Evolutionary conservation across 2,797 vertebrate genomes (phyloP).

Genomic region (Paguma larvata): DNA sequence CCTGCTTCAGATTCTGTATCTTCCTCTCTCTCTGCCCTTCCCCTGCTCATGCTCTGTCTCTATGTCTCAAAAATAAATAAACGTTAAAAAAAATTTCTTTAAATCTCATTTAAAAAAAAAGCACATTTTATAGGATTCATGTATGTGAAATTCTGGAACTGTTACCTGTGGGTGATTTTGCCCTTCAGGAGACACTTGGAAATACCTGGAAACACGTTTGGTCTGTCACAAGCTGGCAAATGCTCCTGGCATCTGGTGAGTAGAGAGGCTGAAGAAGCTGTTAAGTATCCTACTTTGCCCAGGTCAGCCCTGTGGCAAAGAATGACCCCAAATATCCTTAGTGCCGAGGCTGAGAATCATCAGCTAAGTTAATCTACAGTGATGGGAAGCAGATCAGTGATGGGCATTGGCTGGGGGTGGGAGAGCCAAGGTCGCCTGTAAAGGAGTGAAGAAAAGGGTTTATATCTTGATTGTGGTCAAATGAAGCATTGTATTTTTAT

Average conservation of each 20-base stretch:
- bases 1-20: too few relatives aligned
- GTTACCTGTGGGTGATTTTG: not conserved
- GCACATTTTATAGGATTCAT: not conserved
- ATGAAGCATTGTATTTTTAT: not conserved
- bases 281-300: accelerated
- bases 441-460: not conserved
- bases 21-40: not conserved
- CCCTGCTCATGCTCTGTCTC: too few relatives aligned
- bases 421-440: not conserved
- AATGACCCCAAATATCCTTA: not conserved
- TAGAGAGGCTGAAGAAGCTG: too few relatives aligned
- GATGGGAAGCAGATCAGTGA: not conserved
- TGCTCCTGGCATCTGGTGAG: not conserved
- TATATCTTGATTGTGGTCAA: not conserved
- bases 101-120: too few relatives aligned
- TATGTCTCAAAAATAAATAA: too few relatives aligned
- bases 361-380: too few relatives aligned
- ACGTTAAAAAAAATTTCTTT: too few relatives aligned
- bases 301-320: not conserved
- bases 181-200: not conserved
- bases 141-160: constrained; percentile 1
- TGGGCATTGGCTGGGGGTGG: too few relatives aligned
- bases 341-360: not conserved
- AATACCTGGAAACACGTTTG: constrained; percentile 10
- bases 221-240: not conserved